phyloP scores from a whole-genome alignment of 2,797 vertebrate species.

The Tympanoctomys barrerae region DNA sequence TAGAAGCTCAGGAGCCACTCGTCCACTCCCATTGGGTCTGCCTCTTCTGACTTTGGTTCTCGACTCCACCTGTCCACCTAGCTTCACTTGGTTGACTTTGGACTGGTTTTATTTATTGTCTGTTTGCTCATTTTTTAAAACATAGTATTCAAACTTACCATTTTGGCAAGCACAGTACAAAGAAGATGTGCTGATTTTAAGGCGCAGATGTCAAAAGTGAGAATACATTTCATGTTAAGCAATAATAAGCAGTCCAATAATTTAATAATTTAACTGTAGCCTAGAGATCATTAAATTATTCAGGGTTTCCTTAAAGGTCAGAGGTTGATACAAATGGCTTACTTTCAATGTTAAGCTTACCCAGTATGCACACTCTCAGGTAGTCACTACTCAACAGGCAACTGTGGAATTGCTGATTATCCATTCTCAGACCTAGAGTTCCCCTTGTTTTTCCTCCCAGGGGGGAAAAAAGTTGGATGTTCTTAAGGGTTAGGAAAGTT shows the following conservation, averaged over 20 bases:
- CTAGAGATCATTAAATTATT: conserved; percentile 8
- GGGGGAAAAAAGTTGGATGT: conserved; percentile 95
- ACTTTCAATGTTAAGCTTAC: not conserved
- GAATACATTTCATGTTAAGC: not conserved
- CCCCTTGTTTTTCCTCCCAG: conserved; percentile 96
- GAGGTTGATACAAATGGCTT: not conserved
- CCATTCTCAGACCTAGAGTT: conserved; percentile 92
- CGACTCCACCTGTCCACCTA: not conserved
- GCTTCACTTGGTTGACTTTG: not conserved
- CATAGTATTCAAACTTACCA: not conserved
- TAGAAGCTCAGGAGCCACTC: not conserved
- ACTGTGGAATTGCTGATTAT: not conserved
- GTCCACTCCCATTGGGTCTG: not conserved
- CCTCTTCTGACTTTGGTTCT: not conserved
- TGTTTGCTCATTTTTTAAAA: not conserved
- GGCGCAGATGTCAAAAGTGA: conserved; percentile 11
- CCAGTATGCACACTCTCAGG: not conserved
- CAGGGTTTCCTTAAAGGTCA: not conserved
- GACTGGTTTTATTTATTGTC: not conserved
- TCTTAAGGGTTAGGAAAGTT: conserved; percentile 96
- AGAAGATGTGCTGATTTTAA: conserved; percentile 39
- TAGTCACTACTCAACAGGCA: not conserved
- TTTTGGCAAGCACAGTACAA: conserved; percentile 7
- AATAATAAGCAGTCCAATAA: not conserved
- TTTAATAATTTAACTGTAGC: not conserved